These are phyloP conservation scores for human (Homo sapiens) DNA, from an alignment of 2,113 vertebrate species.

Conservation along the genomic window DNA sequence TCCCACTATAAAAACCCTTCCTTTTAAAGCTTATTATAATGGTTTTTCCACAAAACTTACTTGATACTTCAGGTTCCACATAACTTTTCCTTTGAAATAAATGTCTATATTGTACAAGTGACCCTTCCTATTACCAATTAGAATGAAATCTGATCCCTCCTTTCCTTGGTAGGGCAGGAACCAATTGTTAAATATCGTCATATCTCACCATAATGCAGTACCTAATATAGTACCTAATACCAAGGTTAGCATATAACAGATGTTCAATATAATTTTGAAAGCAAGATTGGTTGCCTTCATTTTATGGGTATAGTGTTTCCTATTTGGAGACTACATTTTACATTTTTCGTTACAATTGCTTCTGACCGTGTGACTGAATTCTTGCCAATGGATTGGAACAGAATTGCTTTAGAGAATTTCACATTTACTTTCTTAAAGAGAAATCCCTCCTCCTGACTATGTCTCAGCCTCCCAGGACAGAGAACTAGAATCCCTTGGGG, in stretches of 20 bases:
- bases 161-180: background rate
- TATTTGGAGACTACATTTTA: background rate
- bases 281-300: background rate
- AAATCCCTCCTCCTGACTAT: background rate
- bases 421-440: background rate
- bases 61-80: background rate
- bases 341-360: background rate
- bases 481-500: background rate
- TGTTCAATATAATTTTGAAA: background rate
- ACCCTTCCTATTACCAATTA: background rate
- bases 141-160: background rate
- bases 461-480: background rate
- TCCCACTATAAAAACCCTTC: background rate
- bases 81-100: background rate
- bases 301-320: background rate
- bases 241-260: background rate
- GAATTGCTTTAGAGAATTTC: background rate
- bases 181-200: background rate
- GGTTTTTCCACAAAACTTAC: background rate
- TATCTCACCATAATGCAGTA: background rate
- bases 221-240: background rate
- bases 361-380: background rate
- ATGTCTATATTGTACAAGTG: background rate
- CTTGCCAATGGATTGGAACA: background rate
- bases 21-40: background rate